Evolutionary conservation across 2,888 invertebrate genomes (phyloP).

Genomic region (Drosophila meridiana): DNA sequence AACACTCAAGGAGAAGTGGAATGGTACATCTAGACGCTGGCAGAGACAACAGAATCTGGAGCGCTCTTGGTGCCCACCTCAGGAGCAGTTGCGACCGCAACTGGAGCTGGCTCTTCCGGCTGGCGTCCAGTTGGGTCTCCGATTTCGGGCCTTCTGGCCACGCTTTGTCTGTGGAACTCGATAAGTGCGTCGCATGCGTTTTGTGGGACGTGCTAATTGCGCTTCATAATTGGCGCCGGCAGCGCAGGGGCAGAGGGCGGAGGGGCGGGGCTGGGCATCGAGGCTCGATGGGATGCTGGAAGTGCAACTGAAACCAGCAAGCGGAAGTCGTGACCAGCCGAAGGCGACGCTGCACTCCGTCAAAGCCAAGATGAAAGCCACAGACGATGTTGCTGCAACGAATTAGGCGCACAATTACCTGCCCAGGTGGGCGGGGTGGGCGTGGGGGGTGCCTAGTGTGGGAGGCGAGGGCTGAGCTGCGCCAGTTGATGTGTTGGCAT

Average conservation of each 20-base stretch:
- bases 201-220: constrained; percentile 34
- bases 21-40: not conserved
- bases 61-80: not conserved
- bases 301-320: not conserved
- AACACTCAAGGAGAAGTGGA: not conserved
- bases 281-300: not conserved
- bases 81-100: not conserved
- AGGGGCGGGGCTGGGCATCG: not conserved
- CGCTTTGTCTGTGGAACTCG: constrained; percentile 1
- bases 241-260: not conserved
- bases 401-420: constrained; percentile 69
- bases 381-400: constrained; percentile 65
- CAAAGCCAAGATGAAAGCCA: constrained; percentile 22
- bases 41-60: not conserved
- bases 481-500: constrained; percentile 36
- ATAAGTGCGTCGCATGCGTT: constrained; percentile 4
- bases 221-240: constrained; percentile 20
- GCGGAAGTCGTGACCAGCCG: constrained; percentile 11
- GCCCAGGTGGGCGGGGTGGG: not conserved
- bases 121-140: not conserved
- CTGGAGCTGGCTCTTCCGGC: not conserved
- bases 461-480: not conserved
- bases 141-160: not conserved
- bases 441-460: not conserved
- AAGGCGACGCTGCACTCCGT: not conserved